These are phyloP conservation scores for Saccostrea echinata DNA, from an alignment of 1,140 invertebrate genomes.

Conservation along the genomic window DNA sequence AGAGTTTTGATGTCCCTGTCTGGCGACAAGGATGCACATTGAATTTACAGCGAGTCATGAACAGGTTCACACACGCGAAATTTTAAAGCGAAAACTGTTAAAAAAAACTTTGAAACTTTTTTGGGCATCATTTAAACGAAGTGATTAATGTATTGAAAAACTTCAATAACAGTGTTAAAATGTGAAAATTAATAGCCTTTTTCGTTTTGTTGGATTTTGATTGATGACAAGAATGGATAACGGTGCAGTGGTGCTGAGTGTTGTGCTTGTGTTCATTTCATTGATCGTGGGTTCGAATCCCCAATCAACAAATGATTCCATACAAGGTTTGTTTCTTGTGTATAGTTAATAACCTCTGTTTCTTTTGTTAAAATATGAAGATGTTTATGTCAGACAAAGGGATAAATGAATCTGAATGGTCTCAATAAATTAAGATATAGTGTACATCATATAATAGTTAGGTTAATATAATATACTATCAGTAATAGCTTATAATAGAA, in stretches of 20 bases:
- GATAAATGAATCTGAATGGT: too few species aligned
- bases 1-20: not conserved
- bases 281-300: not conserved
- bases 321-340: not conserved
- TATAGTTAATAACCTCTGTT: too few species aligned
- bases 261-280: not conserved
- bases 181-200: not conserved
- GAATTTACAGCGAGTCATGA: slow-evolving; percentile 13
- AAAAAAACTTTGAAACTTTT: slow-evolving; percentile 2
- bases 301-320: not conserved
- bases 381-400: too few species aligned
- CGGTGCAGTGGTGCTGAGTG: not conserved
- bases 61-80: slow-evolving; percentile 37
- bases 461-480: too few species aligned
- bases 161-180: not conserved
- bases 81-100: not conserved
- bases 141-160: not conserved
- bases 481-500: too few species aligned
- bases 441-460: too few species aligned
- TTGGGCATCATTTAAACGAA: not conserved
- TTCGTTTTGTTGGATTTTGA: not conserved
- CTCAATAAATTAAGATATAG: too few species aligned
- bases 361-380: too few species aligned
- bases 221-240: not conserved
- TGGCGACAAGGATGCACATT: not conserved